Base-by-base conservation (phyloP, 1,140 invertebrate genomes). In the Helicorthomorpha holstii region DNA sequence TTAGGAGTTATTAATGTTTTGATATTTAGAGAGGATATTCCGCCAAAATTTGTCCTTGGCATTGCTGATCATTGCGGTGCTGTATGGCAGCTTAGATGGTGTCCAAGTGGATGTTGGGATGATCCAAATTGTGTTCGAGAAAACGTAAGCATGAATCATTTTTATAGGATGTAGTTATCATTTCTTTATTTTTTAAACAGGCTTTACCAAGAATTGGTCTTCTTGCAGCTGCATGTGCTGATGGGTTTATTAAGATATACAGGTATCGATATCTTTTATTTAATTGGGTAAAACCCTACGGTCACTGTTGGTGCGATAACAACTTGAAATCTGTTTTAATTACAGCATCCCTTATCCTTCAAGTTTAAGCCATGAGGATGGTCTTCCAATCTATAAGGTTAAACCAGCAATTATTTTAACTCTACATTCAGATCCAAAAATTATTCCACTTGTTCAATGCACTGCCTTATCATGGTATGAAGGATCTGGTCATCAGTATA, bases 81-180 rank as follows among this genome's bases (percentile, higher is more conserved):
- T 7, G 65, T 82, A 14, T 82, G 79, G 78, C 69, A 72, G 29
- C 66, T 84, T 61, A 74, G 76, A 59, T 85, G 81, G 81, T 85
- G 83, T 67, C 82, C 82, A 14, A 81, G 79, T 1, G 81, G 81
- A 22, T 75, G 74, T 56, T 76, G 74, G 54, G 69, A 77, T 48
- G 59, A 66, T 48, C 49, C 61, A 27, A 41, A 47, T 2, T 34
- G 7, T 34, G 29, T 34, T 7, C 7, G 29, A 7, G 41, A 57
- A 27, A 49, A 45, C 19, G n/a, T 4, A 16, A 10, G 43, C 4
- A 19, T n/a, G 43, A n/a, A 10, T 22, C 19, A 4, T 4, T 44
- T n/a, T 44, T 44, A 7, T n/a, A 44, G 12, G 4, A 44, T 10
- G 4, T 10, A 22, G 43, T 45, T 12, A 45, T 21, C 19, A 7